phyloP scores from a whole-genome alignment of 2,888 invertebrate species.

The Lysandra coridon region DNA sequence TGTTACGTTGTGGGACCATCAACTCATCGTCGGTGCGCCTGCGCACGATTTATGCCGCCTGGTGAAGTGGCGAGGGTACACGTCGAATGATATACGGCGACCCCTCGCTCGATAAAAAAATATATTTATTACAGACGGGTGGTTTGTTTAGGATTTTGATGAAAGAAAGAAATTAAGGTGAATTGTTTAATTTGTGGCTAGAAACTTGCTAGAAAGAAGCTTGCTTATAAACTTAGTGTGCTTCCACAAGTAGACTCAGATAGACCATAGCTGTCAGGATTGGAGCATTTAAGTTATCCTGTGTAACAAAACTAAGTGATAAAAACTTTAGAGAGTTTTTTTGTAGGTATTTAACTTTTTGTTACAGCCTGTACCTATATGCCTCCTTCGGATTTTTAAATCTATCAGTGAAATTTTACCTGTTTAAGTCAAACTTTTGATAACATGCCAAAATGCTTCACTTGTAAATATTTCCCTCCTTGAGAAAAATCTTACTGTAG shows the following conservation, averaged over 20 bases:
- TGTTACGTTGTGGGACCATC: not conserved
- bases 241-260: not conserved
- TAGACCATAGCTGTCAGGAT: too few species aligned
- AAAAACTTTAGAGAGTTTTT: too few species aligned
- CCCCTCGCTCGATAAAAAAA: constrained; percentile 11
- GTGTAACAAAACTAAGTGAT: too few species aligned
- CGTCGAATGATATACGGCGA: constrained; percentile 10
- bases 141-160: not conserved
- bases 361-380: too few species aligned
- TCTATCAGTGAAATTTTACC: too few species aligned
- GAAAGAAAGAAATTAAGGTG: not conserved
- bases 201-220: not conserved
- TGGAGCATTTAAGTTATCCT: too few species aligned
- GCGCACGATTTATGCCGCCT: not conserved
- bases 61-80: not conserved
- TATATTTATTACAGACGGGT: not conserved
- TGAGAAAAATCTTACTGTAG: too few species aligned
- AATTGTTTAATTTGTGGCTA: not conserved
- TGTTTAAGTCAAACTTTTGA: too few species aligned
- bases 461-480: too few species aligned
- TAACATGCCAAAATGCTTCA: too few species aligned
- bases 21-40: constrained; percentile 4
- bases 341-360: too few species aligned
- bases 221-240: not conserved
- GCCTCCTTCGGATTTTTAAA: too few species aligned